Percentiles rank a stretch among this genome's conserved stretches.
Evolutionary conservation across 1,140 invertebrate genomes (phyloP).

Genomic region (Zophobas atratus): DNA sequence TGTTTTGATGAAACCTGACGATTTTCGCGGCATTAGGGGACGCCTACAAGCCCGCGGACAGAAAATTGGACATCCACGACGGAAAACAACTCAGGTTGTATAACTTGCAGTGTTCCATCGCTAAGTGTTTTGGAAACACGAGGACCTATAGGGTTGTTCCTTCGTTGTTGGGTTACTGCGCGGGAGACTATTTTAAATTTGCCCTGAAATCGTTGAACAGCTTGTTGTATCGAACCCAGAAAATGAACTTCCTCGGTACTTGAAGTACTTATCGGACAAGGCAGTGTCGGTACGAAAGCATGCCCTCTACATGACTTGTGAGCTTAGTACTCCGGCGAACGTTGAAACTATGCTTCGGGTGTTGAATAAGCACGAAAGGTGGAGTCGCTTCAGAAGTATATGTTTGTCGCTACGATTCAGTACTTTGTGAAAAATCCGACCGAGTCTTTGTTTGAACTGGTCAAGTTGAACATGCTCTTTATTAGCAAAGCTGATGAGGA

Average conservation of each 20-base stretch:
- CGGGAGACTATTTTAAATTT: conserved; percentile 47
- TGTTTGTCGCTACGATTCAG: neutral
- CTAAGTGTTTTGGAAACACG: neutral
- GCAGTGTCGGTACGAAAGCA: conserved; percentile 49
- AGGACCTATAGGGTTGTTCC: conserved; percentile 27
- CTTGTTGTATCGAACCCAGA: conserved; percentile 42
- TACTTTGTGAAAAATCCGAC: conserved; percentile 25
- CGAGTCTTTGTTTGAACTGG: conserved; percentile 1
- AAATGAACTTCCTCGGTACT: conserved; percentile 25
- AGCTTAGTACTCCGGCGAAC: neutral
- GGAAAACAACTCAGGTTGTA: conserved; percentile 34
- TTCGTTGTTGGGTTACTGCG: conserved; percentile 38
- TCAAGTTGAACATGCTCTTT: conserved; percentile 8
- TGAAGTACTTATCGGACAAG: conserved; percentile 36
- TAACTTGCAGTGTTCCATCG: conserved; percentile 40
- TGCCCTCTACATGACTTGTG: conserved; percentile 45
- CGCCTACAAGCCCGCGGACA: conserved; percentile 29
- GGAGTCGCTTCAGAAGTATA: conserved; percentile 13
- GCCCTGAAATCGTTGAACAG: conserved; percentile 33
- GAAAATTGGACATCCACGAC: conserved; percentile 40
- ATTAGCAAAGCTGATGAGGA: conserved; percentile 1
- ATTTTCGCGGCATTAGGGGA: conserved; percentile 33
- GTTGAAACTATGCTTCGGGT: neutral
- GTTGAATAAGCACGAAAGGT: neutral
- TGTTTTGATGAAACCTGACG: conserved; percentile 19